Evolutionary conservation across 2,888 invertebrate species (phyloP), one percentile per base, ranked within the genome.

Genomic region (Anaspis maculata): DNA sequence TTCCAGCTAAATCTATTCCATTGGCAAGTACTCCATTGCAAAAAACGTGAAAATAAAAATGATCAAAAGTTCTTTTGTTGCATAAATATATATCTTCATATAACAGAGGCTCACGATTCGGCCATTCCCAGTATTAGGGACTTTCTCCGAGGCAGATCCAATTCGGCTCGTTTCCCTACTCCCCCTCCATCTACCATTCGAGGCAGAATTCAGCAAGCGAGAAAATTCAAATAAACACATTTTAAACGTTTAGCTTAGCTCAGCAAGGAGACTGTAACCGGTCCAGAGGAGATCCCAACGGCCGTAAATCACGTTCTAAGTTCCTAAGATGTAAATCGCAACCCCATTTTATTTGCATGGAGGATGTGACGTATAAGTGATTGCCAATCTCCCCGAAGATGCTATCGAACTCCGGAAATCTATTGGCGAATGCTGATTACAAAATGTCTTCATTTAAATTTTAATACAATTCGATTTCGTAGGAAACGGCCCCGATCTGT

Each of bases 321-420:
- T 42, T 31, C 41, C 39, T n/a, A n/a, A 45, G 46, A 62, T 63
- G 59, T 57, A 55, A 52, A 55, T 53, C 56, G 49, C 54, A 48
- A 52, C 56, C 54, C 60, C 61, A 52, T 64, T 64, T 61, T 61
- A 65, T 65, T 65, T 64, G 65, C 63, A 64, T 64, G 60, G 62
- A 60, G 62, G 61, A 63, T 54, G 64, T 62, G 62, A 62, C 62
- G 61, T 61, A 57, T 59, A 60, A 59, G 61, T 53, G 64, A 62
- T 63, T 60, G 61, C 58, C 60, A 59, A 61, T 59, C 61, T 61
- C 56, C 53, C 52, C 42, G 45, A 46, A 52, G 59, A 58, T 58
- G 37, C 41, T 61, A 62, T 61, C 60, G 44, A 44, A 46, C 46
- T 48, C 53, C 57, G 62, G 62, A 64, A 64, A 63, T 63, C 62